Conservation (phyloP, 1,140 invertebrate genomes). For the Sarcophaga bullata region DNA sequence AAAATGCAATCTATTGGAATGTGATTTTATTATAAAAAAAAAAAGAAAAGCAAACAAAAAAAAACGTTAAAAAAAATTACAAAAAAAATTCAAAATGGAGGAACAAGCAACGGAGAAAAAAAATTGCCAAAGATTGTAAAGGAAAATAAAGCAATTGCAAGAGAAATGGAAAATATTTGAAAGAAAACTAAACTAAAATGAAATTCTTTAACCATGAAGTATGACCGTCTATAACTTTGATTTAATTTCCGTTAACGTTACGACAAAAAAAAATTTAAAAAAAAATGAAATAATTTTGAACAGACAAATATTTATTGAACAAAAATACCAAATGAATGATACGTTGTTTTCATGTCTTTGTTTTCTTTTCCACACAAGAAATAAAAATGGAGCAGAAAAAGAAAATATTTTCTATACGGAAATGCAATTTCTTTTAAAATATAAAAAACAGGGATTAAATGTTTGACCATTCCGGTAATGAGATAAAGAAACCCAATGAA, state of each 20-base stretch:
- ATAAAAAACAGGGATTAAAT: background rate
- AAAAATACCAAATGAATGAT: background rate
- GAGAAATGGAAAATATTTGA: background rate
- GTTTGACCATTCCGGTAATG: background rate
- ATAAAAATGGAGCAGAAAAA: background rate
- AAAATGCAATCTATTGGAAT: conserved; percentile 41
- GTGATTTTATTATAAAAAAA: conserved; percentile 38
- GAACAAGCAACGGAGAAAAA: background rate
- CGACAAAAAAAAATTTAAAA: no score
- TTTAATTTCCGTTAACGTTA: conserved; percentile 37
- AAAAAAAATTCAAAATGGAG: background rate
- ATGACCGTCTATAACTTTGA: conserved; percentile 23
- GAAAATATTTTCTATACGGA: background rate
- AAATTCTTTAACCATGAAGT: background rate
- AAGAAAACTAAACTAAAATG: background rate
- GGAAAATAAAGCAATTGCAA: background rate
- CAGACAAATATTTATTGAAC: background rate
- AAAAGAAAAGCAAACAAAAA: background rate
- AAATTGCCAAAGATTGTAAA: background rate
- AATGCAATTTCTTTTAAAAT: conserved; percentile 30
- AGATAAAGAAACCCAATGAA: background rate
- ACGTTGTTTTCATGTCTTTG: background rate
- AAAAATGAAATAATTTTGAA: background rate
- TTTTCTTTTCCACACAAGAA: background rate
- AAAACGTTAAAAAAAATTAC: background rate